Conservation (phyloP, 2,888 invertebrate genomes). For the Fragum sueziense region DNA sequence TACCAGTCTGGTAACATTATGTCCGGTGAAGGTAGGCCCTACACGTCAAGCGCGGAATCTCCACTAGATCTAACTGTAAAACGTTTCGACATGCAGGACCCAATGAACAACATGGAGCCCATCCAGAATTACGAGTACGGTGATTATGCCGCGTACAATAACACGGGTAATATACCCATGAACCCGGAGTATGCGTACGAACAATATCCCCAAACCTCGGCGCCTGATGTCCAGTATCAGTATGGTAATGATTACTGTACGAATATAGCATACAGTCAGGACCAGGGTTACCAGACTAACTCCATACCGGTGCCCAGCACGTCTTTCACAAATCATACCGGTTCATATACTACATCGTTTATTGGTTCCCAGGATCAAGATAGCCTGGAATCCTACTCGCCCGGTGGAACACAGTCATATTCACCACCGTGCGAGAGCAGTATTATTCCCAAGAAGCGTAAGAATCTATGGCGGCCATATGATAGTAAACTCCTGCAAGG, state of each 20-base stretch:
- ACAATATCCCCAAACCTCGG: conserved; percentile 11
- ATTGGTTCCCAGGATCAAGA: not conserved
- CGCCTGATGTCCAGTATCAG: conserved; percentile 2
- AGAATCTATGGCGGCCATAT: conserved; percentile 61
- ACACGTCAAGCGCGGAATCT: conserved; percentile 18
- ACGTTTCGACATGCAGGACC: conserved; percentile 44
- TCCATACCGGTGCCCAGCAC: not conserved
- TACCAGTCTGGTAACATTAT: conserved; percentile 9
- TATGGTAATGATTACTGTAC: not conserved
- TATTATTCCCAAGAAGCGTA: conserved; percentile 57
- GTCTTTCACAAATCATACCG: conserved; percentile 11
- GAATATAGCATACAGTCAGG: not conserved
- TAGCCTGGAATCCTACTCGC: conserved; percentile 4
- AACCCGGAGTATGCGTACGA: conserved; percentile 6
- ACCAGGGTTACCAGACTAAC: not conserved
- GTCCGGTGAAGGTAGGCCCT: not conserved
- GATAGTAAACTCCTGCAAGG: conserved; percentile 35
- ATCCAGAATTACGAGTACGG: not conserved
- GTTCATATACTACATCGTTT: not conserved
- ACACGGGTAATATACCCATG: not conserved
- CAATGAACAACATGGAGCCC: not conserved
- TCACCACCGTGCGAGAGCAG: conserved; percentile 23
- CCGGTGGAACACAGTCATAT: conserved; percentile 2
- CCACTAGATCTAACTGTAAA: conserved; percentile 53
- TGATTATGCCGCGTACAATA: not conserved